Evolutionary conservation across 2,888 invertebrate genomes (phyloP).

Genomic region (Callinectes sapidus): DNA sequence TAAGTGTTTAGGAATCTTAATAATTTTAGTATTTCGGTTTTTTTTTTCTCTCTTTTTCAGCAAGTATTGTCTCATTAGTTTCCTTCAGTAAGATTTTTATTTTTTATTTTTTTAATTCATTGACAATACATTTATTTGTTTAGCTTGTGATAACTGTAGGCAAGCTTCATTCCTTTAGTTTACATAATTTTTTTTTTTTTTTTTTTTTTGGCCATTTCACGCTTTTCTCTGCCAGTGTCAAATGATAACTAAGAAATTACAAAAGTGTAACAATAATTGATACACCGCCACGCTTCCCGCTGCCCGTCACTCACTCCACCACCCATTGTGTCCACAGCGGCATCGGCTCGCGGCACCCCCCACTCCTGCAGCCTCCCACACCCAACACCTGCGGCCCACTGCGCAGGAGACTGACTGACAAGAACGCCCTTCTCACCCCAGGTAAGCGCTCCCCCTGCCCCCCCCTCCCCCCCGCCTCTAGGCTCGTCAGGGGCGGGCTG

Average conservation of each 20-base stretch:
- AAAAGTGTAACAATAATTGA: too few relatives aligned
- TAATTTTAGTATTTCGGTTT: not conserved
- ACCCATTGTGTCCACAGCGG: slow-evolving; percentile 52
- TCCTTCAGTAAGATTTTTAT: not conserved
- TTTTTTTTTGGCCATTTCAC: too few relatives aligned
- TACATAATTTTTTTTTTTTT: not conserved
- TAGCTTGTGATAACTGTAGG: not conserved
- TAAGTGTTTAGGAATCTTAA: not conserved
- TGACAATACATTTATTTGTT: not conserved
- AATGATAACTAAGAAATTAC: too few relatives aligned
- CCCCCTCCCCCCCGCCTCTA: not conserved
- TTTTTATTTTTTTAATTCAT: not conserved
- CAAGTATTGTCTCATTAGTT: too few relatives aligned
- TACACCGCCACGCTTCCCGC: not conserved
- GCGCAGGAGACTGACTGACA: slow-evolving; percentile 70
- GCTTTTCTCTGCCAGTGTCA: not conserved
- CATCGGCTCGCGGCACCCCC: slow-evolving; percentile 70
- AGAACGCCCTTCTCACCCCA: slow-evolving; percentile 71
- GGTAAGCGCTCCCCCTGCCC: slow-evolving; percentile 53
- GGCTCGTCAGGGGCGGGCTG: not conserved
- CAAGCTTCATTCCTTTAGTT: not conserved
- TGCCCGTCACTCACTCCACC: not conserved
- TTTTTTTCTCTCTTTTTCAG: too few relatives aligned
- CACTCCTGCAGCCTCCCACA: slow-evolving; percentile 70
- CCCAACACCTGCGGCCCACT: slow-evolving; percentile 71